These are phyloP conservation scores for Sebastolobus alascanus DNA, from an alignment of 2,797 vertebrate species.

Conservation along the genomic window DNA sequence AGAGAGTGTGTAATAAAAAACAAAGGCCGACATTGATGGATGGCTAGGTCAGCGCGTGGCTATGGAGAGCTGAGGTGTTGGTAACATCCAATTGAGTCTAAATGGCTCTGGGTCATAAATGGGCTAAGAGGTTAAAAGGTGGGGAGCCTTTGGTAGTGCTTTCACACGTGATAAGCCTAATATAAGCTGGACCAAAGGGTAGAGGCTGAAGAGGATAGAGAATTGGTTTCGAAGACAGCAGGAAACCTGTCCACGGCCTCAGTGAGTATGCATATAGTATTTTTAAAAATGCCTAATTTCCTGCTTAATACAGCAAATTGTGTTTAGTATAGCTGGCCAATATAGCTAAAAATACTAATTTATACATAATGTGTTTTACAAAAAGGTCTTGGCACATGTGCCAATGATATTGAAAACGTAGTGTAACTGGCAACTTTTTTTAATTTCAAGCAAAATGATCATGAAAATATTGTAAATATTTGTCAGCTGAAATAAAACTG, in stretches of 20 bases:
- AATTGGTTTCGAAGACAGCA: slow-evolving; percentile 30
- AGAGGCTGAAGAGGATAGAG: slow-evolving; percentile 42
- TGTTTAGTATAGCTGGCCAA: background rate
- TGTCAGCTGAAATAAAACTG: too few species aligned
- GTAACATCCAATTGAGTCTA: slow-evolving; percentile 84
- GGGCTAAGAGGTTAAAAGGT: slow-evolving; percentile 80
- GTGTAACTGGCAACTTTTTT: background rate
- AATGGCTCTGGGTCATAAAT: slow-evolving; percentile 83
- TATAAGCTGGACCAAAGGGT: slow-evolving; percentile 62
- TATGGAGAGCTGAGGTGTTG: slow-evolving; percentile 77
- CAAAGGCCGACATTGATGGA: slow-evolving; percentile 78
- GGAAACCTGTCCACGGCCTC: background rate
- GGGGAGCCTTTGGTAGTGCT: slow-evolving; percentile 62
- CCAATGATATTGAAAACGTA: background rate
- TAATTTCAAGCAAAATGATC: background rate
- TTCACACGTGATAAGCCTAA: slow-evolving; percentile 74
- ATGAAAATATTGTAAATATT: too few species aligned
- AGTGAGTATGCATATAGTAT: background rate
- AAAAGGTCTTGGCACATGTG: background rate
- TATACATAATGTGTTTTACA: background rate
- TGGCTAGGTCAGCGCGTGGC: slow-evolving; percentile 74
- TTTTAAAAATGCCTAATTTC: background rate
- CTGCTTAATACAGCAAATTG: background rate
- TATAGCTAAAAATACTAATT: background rate
- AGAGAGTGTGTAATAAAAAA: slow-evolving; percentile 79